Evolutionary conservation across 2,113 vertebrate species (phyloP).

Genomic region (Pontoporia blainvillei): DNA sequence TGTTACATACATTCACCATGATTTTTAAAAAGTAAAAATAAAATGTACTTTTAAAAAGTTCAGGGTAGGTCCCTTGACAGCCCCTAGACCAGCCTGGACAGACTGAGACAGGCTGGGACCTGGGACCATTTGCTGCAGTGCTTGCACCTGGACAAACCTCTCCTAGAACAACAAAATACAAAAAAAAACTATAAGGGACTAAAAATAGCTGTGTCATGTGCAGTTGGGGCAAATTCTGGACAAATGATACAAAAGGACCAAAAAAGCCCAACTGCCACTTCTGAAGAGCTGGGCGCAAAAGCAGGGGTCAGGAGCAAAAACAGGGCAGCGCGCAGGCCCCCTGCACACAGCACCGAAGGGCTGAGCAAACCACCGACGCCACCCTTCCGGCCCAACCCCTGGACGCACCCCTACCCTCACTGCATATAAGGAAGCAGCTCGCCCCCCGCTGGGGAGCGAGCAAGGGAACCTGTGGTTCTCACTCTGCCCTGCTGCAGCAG

Average conservation of each 20-base stretch:
- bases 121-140: background rate
- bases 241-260: background rate
- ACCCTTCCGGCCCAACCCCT: background rate
- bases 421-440: fast-evolving
- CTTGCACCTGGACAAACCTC: background rate
- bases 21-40: background rate
- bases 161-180: background rate
- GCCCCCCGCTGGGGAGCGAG: fast-evolving
- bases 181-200: background rate
- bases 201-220: background rate
- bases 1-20: background rate
- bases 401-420: background rate
- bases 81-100: background rate
- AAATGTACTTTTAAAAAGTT: background rate
- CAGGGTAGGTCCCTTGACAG: background rate
- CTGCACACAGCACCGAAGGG: background rate
- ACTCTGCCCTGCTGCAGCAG: background rate
- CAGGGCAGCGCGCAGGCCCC: background rate
- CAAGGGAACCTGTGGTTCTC: fast-evolving
- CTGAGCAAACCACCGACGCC: background rate
- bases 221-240: background rate
- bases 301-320: background rate
- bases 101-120: background rate
- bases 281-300: background rate
- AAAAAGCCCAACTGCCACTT: background rate